Conservation (phyloP, 2,888 invertebrate species). For the Himalopsyche tibetana region DNA sequence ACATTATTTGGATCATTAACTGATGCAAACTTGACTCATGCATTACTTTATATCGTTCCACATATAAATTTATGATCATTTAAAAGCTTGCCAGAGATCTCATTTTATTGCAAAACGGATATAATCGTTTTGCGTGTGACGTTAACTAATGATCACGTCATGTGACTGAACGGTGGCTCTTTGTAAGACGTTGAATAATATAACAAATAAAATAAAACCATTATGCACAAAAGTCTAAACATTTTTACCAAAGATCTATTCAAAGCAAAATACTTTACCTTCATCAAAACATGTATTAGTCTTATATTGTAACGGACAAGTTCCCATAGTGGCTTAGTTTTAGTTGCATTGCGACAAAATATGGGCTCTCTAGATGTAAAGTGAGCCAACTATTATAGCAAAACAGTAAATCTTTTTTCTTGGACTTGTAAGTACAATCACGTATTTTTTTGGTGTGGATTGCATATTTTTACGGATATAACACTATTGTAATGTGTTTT, state of each 20-base stretch:
- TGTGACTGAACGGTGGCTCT: constrained; percentile 5
- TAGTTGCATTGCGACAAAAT: too few relatives aligned
- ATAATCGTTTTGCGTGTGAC: constrained; percentile 51
- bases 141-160: constrained; percentile 63
- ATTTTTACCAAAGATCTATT: constrained; percentile 8
- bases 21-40: too few relatives aligned
- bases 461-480: too few relatives aligned
- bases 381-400: too few relatives aligned
- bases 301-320: not conserved
- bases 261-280: not conserved
- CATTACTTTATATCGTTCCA: too few relatives aligned
- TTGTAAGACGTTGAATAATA: not conserved
- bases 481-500: too few relatives aligned
- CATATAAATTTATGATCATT: too few relatives aligned
- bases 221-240: not conserved
- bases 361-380: too few relatives aligned
- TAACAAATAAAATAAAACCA: constrained; percentile 19
- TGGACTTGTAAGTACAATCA: too few relatives aligned
- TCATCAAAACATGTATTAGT: constrained; percentile 19
- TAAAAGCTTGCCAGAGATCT: not conserved
- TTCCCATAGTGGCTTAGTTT: not conserved
- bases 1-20: too few relatives aligned
- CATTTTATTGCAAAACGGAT: not conserved
- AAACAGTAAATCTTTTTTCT: too few relatives aligned
- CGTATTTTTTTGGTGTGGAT: too few relatives aligned